Evolutionary conservation across 2,113 vertebrate species (phyloP).

Genomic region (Malurus alboscapulatus): DNA sequence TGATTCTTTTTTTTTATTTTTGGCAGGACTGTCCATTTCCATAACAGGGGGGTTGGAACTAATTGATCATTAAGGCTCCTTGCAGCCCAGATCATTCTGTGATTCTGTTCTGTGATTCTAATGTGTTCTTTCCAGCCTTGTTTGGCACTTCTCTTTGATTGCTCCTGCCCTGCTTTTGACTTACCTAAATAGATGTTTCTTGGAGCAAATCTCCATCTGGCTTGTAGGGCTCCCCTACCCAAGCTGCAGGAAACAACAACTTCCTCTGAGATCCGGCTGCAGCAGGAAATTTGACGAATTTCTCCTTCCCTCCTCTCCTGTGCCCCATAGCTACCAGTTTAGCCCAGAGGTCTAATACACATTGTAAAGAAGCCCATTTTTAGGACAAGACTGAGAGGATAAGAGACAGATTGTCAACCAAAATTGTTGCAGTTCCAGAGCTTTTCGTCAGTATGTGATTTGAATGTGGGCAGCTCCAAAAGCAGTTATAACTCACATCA

Average conservation of each 20-base stretch:
- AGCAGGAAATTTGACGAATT: constrained; percentile 3
- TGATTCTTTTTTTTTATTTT: neutral
- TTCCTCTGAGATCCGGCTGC: constrained; percentile 35
- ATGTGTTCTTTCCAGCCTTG: neutral
- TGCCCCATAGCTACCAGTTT: neutral
- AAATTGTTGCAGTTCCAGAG: neutral
- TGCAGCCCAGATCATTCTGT: neutral
- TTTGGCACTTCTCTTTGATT: neutral
- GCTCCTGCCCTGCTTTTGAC: neutral
- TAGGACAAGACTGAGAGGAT: neutral
- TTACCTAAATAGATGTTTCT: neutral
- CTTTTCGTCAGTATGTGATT: neutral
- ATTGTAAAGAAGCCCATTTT: neutral
- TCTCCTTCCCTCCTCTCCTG: constrained; percentile 8
- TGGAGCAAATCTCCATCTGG: neutral
- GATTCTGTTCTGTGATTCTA: neutral
- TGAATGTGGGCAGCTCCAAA: neutral
- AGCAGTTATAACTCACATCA: neutral
- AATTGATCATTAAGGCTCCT: neutral
- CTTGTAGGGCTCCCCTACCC: neutral
- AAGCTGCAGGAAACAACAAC: constrained; percentile 23
- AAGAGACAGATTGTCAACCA: neutral
- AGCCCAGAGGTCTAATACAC: neutral
- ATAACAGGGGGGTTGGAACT: neutral
- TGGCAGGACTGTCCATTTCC: neutral